Evolutionary conservation across 2,113 vertebrate genomes (phyloP).

Genomic region (Clupea harengus): DNA sequence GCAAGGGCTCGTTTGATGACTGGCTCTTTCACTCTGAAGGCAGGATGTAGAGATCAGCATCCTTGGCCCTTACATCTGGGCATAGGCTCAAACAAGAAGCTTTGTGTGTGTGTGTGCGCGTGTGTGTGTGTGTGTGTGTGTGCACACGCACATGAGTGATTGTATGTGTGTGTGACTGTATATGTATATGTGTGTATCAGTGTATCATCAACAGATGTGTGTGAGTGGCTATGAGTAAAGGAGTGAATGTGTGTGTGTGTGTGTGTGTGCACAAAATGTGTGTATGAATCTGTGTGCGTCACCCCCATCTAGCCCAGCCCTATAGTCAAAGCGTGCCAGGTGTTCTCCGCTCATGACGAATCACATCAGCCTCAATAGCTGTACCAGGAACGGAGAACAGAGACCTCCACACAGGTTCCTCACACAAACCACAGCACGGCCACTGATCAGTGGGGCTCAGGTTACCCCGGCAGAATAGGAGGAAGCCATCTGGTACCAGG

Average conservation of each 20-base stretch:
- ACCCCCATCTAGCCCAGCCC: conserved; percentile 49
- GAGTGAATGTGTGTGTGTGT: conserved; percentile 33
- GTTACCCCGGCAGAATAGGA: neutral
- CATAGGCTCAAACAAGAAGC: conserved; percentile 68
- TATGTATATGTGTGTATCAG: neutral
- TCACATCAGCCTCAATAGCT: conserved; percentile 40
- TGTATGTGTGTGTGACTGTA: neutral
- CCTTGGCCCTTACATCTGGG: conserved; percentile 69
- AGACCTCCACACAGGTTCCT: neutral
- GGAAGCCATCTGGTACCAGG: neutral
- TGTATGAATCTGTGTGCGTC: conserved; percentile 33
- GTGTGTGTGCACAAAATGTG: conserved; percentile 40
- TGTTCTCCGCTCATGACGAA: conserved; percentile 45
- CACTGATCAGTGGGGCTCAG: neutral
- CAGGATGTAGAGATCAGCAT: conserved; percentile 67
- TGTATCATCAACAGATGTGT: neutral
- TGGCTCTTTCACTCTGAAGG: conserved; percentile 53
- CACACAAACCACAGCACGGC: neutral
- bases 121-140: conserved; percentile 20
- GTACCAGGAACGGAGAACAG: conserved; percentile 3
- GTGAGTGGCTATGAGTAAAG: neutral
- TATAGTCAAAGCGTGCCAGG: conserved; percentile 47
- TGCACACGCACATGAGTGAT: neutral
- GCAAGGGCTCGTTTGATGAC: conserved; percentile 57
- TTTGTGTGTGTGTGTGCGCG: conserved; percentile 46